Conservation (phyloP, 1,140 invertebrate species). For the Heliconius congener region DNA sequence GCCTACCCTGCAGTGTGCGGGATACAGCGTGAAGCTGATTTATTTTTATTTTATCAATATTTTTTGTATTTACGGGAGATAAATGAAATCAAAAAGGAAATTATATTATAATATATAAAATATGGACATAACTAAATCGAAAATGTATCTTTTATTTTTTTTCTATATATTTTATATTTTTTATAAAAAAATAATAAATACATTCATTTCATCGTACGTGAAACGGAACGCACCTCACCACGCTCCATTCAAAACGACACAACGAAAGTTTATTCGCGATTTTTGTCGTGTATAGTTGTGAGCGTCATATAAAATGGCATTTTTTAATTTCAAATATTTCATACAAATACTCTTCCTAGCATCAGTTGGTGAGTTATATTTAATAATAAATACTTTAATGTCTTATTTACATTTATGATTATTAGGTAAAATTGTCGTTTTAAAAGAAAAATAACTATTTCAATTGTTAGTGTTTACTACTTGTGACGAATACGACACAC, state of each 20-base stretch:
- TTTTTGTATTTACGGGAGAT: too few species aligned
- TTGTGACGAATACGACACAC: slow-evolving; percentile 39
- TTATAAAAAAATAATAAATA: neutral
- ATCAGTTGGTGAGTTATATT: slow-evolving; percentile 49
- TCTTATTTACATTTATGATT: neutral
- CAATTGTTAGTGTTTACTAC: slow-evolving; percentile 31
- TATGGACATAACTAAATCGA: too few species aligned
- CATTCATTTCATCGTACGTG: neutral
- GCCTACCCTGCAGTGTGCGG: too few species aligned
- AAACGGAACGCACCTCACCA: slow-evolving; percentile 20
- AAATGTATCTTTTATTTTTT: neutral
- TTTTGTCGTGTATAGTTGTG: slow-evolving; percentile 17
- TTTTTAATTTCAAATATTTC: slow-evolving; percentile 48
- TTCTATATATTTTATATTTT: neutral
- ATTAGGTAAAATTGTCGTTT: neutral
- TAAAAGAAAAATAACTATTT: slow-evolving; percentile 2
- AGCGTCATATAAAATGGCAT: slow-evolving; percentile 49
- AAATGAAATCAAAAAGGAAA: too few species aligned
- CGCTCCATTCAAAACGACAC: slow-evolving; percentile 7
- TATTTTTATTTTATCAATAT: too few species aligned
- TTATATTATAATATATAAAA: too few species aligned
- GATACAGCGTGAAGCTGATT: too few species aligned
- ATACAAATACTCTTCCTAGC: slow-evolving; percentile 42
- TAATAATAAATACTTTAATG: neutral
- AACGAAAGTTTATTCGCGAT: slow-evolving; percentile 20